Conservation (phyloP, 2,797 vertebrate genomes). For the Gymnoscopelus braueri region DNA sequence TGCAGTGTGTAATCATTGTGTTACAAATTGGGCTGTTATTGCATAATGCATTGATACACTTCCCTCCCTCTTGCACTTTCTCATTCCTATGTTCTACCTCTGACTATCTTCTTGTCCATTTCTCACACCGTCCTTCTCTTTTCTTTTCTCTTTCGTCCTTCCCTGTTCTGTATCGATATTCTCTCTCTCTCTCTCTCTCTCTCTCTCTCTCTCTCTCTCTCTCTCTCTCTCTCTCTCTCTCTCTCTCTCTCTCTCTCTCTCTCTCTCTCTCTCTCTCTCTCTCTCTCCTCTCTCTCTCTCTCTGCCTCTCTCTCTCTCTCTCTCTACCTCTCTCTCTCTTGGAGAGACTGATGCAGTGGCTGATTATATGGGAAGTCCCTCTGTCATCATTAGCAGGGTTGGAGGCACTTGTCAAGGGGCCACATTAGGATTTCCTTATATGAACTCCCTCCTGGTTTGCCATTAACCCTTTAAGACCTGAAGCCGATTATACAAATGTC, state of each 20-base stretch:
- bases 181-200: too few species aligned
- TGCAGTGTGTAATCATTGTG: too few species aligned
- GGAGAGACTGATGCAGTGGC: slow-evolving; percentile 75
- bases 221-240: not conserved
- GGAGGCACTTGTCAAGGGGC: slow-evolving; percentile 73
- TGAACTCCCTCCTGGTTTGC: slow-evolving; percentile 56
- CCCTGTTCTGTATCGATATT: too few species aligned
- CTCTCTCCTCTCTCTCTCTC: not conserved
- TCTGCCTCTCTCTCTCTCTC: slow-evolving; percentile 23
- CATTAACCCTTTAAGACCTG: too few species aligned
- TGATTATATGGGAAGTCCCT: slow-evolving; percentile 79
- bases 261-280: too few species aligned
- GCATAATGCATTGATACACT: too few species aligned
- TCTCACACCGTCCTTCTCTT: not conserved
- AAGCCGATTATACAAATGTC: too few species aligned
- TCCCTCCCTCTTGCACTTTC: not conserved
- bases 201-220: not conserved
- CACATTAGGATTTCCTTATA: slow-evolving; percentile 74
- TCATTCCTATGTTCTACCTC: not conserved
- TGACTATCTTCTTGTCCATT: not conserved
- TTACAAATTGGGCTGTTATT: too few species aligned
- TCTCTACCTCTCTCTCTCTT: not conserved
- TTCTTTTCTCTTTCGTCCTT: not conserved
- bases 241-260: not conserved
- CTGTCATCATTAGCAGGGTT: slow-evolving; percentile 77